Base-by-base conservation (phyloP, 2,797 vertebrate genomes). In the Melanotaenia parkinsoni region DNA sequence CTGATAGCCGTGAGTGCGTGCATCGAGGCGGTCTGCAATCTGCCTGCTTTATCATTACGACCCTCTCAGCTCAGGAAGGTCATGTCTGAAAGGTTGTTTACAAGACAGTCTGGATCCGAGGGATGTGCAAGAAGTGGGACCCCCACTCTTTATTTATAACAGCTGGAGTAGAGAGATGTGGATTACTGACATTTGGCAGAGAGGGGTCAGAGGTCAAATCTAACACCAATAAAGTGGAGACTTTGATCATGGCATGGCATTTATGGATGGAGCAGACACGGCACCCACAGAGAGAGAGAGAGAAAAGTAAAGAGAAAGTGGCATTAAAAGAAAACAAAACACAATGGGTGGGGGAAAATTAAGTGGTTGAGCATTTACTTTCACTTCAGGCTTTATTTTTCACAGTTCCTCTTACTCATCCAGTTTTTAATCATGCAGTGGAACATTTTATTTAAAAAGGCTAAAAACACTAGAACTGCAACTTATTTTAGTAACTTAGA, bases 241-340 rank as follows among this genome's bases (percentile, higher is more conserved):
- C 96, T 97, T 98, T 97, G 96, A 97, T 97, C 95, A 85, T 96
- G 95, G 95, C 95, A 85, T 96, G 95, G 95, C 88, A 95, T 96
- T 96, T 96, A 96, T 95, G 96, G 95, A 96, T 95, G 95, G 94
- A 95, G 93, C 92, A 94, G 94, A 47, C 65, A 79, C 40, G 51
- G 82, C 63, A 66, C 53, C 35, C 47, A 58, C 54, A 60, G 63
- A 72, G 75, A 59, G 63, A 72, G 35, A 38, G 37, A 61, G 64
- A 71, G 33, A 50, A 20, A 63, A 47, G 54, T 14, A 38, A 65
- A 38, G 59, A 70, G 62, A 33, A 33, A 74, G 30, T 37, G 26
- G 58, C 33, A 58, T 72, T 75, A 59, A 40, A 77, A 74, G 62
- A 51, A 43, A 59, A 71, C 59, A 37, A 51, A 47, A 67, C 26